Evolutionary conservation across 2,113 vertebrate genomes (phyloP), one percentile per base, ranked within the genome.

Genomic region (Pelecanus crispus): DNA sequence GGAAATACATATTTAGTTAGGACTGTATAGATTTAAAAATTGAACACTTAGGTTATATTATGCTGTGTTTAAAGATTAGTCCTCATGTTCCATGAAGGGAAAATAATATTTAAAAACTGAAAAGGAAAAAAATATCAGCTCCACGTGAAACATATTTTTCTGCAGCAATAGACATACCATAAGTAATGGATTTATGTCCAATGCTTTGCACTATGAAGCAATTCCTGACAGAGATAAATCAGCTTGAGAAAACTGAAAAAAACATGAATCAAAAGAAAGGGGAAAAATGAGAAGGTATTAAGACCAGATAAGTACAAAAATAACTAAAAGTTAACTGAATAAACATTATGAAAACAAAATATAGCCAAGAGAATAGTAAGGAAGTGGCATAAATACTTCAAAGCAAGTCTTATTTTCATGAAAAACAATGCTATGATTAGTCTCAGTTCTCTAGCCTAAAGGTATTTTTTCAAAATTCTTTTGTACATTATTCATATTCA

Each of bases 291-390:
- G 40, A 95, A 97, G 71, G 79, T 59, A 93, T 88, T 55, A 94
- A 95, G 74, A 95, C 63, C 49, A 94, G 86, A 94, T 93, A 96
- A 94, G 70, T 63, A 83, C 42, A 96, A 94, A 97, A 97, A 96
- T 95, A 95, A 81, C 18, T 34, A n/a, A n/a, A 94, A 56, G 83
- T 95, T 97, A 97, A 95, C 91, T 96, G 95, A 97, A 96, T 96
- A 97, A 98, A 97, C 70, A 95, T 98, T 97, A 94, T 84, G 56
- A 97, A 98, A 98, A 97, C 92, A 98, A 98, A 97, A 96, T 92
- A 97, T 91, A 94, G 72, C 78, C 94, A 96, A 96, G 94, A 97
- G 97, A 97, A 97, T 97, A 94, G 81, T 92, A 95, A 89, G 95
- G 95, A 98, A 98, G 95, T 90, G 92, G 86, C 78, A 97, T 96